Evolutionary conservation across 1,140 invertebrate genomes (phyloP).

Genomic region (Ptiloglossa arizonensis): DNA sequence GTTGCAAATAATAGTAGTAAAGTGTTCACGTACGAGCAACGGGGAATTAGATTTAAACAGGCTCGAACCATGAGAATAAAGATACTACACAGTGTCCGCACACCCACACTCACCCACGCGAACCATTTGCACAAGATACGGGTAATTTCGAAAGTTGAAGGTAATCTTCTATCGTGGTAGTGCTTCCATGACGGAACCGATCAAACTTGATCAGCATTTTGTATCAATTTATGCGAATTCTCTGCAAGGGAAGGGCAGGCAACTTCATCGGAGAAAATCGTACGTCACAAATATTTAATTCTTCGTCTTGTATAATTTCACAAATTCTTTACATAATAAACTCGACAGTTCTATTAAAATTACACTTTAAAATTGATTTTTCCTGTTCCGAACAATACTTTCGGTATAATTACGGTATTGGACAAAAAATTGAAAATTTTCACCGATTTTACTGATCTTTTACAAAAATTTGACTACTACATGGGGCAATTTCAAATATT

Average conservation of each 20-base stretch:
- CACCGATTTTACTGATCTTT: too few species aligned
- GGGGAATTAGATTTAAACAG: not conserved
- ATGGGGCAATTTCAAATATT: too few species aligned
- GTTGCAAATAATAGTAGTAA: conserved; percentile 4
- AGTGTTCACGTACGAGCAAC: not conserved
- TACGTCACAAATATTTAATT: not conserved
- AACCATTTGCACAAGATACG: conserved; percentile 40
- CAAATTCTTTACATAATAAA: too few species aligned
- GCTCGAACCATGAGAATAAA: conserved; percentile 8
- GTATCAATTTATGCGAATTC: not conserved
- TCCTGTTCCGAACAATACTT: too few species aligned
- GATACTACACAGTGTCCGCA: conserved; percentile 22
- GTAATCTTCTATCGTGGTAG: conserved; percentile 33
- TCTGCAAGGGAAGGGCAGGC: not conserved
- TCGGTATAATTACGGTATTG: too few species aligned
- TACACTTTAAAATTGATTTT: too few species aligned
- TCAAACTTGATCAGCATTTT: not conserved
- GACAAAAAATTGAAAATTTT: too few species aligned
- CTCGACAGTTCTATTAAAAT: too few species aligned
- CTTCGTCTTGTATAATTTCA: too few species aligned
- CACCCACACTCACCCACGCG: conserved; percentile 56
- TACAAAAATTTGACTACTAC: too few species aligned
- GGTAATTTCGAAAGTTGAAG: conserved; percentile 51
- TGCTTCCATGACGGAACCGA: conserved; percentile 8
- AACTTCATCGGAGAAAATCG: not conserved